A percentile compares a stretch with the other conserved stretches of the same genome.
Evolutionary conservation across 2,797 vertebrate genomes (phyloP).

Genomic region (Gymnopithys bicolor): DNA sequence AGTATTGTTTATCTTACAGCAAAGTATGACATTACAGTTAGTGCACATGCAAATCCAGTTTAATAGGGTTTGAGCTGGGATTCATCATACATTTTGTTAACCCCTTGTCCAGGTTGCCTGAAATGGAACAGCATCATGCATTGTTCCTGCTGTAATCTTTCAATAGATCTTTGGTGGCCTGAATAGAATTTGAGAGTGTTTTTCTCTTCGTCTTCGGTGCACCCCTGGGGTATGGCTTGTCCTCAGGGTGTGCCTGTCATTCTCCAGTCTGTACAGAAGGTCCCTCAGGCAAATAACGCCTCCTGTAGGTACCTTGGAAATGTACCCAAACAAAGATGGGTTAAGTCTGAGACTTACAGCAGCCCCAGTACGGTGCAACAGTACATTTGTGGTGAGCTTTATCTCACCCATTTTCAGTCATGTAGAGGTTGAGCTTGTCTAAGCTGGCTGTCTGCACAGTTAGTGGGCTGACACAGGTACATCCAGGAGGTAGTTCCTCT

Average conservation of each 20-base stretch:
- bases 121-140: background rate
- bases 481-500: background rate
- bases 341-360: background rate
- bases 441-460: background rate
- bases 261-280: background rate
- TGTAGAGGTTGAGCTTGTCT: background rate
- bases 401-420: background rate
- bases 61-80: background rate
- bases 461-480: background rate
- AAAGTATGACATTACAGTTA: background rate
- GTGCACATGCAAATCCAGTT: background rate
- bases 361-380: background rate
- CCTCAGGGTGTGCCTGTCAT: background rate
- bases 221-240: background rate
- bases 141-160: background rate
- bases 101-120: background rate
- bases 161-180: background rate
- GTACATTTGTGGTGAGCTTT: background rate
- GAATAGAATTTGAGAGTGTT: background rate
- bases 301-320: background rate
- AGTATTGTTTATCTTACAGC: background rate
- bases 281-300: background rate
- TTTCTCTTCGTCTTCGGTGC: background rate
- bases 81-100: background rate
- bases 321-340: background rate